Evolutionary conservation across 2,888 invertebrate genomes (phyloP).

Genomic region (Drosophila testacea): DNA sequence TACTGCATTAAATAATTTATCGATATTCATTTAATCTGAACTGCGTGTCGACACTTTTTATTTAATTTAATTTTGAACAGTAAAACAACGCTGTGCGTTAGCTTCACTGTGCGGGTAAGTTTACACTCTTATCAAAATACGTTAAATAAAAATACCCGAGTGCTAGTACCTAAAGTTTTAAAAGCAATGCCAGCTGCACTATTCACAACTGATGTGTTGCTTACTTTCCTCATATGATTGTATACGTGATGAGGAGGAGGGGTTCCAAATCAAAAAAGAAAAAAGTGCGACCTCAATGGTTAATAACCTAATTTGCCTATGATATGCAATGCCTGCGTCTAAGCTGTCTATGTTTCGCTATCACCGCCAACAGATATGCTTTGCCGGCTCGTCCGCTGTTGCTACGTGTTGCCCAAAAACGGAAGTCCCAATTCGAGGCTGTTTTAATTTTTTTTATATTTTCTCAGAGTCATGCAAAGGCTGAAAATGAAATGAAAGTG

Average conservation of each 20-base stretch:
- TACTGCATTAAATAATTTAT: conserved; percentile 16
- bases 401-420: conserved; percentile 49
- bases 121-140: neutral
- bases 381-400: conserved; percentile 29
- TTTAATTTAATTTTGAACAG: conserved; percentile 45
- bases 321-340: conserved; percentile 2
- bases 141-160: neutral
- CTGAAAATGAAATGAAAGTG: conserved; percentile 17
- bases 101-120: conserved; percentile 42
- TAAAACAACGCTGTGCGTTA: conserved; percentile 36
- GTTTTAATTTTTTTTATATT: conserved; percentile 6
- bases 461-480: conserved; percentile 3
- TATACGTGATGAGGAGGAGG: conserved; percentile 24
- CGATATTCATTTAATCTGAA: conserved; percentile 36
- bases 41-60: conserved; percentile 49
- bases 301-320: conserved; percentile 37
- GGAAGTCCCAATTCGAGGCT: conserved; percentile 44
- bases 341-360: conserved; percentile 14
- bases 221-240: conserved; percentile 17
- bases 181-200: conserved; percentile 11
- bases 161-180: neutral
- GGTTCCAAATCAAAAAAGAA: conserved; percentile 15
- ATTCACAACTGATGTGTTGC: conserved; percentile 25
- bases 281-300: conserved; percentile 28
- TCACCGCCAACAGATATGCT: neutral